Evolutionary conservation across 92 coral and sea anemone genomes (phyloP).

Genomic region (Porites rus): DNA sequence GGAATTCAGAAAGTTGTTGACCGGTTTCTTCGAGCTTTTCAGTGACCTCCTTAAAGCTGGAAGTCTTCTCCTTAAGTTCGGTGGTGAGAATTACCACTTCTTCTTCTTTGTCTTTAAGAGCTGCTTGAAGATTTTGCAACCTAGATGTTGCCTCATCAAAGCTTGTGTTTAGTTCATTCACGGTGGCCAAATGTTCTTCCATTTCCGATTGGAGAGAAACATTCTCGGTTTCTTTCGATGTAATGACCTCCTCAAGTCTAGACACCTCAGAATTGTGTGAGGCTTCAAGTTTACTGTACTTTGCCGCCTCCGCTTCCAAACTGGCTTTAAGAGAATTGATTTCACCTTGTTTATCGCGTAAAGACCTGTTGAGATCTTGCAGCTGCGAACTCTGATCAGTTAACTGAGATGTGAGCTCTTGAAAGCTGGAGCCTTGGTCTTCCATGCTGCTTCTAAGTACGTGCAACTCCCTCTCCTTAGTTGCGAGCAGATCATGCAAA

Average conservation of each 20-base stretch:
- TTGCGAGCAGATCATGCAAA: constrained; percentile 38
- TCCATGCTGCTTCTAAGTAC: constrained; percentile 55
- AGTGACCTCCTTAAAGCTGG: background rate
- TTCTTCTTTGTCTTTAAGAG: constrained; percentile 43
- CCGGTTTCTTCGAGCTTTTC: constrained; percentile 2
- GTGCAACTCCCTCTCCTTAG: constrained; percentile 40
- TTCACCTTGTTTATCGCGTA: constrained; percentile 18
- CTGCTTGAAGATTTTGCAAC: constrained; percentile 53
- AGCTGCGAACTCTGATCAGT: constrained; percentile 65
- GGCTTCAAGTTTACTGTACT: constrained; percentile 42
- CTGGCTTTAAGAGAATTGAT: background rate
- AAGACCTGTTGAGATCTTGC: constrained; percentile 26
- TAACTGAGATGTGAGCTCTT: constrained; percentile 67
- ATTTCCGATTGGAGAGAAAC: constrained; percentile 12
- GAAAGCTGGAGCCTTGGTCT: constrained; percentile 66
- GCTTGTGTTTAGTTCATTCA: constrained; percentile 41
- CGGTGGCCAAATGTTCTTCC: constrained; percentile 19
- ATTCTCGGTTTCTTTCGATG: constrained; percentile 25
- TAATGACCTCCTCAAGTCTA: constrained; percentile 34
- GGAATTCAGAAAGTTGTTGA: constrained; percentile 18
- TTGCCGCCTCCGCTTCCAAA: constrained; percentile 31
- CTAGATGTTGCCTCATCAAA: constrained; percentile 51
- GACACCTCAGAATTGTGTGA: constrained; percentile 38
- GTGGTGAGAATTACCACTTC: constrained; percentile 23
- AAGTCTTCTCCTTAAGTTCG: constrained; percentile 21